Conservation (phyloP, 2,797 vertebrate genomes). For the Acanthurus leucopareius region DNA sequence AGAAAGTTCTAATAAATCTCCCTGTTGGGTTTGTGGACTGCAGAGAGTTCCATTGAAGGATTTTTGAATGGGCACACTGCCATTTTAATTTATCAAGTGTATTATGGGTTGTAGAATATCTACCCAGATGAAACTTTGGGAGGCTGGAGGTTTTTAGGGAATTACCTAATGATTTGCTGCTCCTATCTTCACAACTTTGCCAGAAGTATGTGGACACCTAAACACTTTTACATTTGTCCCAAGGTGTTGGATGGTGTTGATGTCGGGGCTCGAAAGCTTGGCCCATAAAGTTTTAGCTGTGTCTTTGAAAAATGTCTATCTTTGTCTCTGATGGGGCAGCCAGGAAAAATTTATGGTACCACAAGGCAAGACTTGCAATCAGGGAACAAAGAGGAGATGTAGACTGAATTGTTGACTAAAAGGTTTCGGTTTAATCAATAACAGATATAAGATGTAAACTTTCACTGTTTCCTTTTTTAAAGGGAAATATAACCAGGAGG, state of each 20-base stretch:
- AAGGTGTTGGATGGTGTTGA: neutral
- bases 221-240: neutral
- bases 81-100: constrained; percentile 81
- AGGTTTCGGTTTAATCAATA: too few species aligned
- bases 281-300: too few species aligned
- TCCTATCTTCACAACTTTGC: neutral
- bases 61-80: constrained; percentile 69
- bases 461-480: constrained; percentile 33
- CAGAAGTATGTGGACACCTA: constrained; percentile 16
- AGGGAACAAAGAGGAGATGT: too few species aligned
- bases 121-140: constrained; percentile 43
- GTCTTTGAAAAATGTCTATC: too few species aligned
- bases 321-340: too few species aligned
- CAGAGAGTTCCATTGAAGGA: constrained; percentile 22
- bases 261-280: neutral
- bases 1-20: constrained; percentile 25
- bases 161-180: constrained; percentile 44
- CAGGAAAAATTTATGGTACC: too few species aligned
- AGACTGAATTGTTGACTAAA: too few species aligned
- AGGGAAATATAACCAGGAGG: constrained; percentile 40
- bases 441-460: constrained; percentile 22
- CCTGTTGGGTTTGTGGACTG: constrained; percentile 15
- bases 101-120: constrained; percentile 66
- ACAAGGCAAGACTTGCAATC: too few species aligned
- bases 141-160: constrained; percentile 45